Percentiles rank a stretch among this genome's conserved stretches.
Conservation (phyloP, 35 echinoderm and acorn worm genomes). For the Lytechinus variegatus region DNA sequence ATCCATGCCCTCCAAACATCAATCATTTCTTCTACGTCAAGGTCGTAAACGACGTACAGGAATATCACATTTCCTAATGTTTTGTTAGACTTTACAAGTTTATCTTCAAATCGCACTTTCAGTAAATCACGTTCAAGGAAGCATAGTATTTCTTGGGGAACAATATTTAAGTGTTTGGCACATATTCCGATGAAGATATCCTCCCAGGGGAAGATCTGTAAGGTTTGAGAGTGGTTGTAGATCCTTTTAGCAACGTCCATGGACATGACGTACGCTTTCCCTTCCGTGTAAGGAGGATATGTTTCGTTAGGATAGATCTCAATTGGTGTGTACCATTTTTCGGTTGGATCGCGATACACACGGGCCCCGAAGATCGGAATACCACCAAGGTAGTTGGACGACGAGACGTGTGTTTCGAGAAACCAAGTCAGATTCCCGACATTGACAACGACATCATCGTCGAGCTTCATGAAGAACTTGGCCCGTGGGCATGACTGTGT, state of each 20-base stretch:
- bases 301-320: slow-evolving; percentile 50
- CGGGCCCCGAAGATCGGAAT: slow-evolving; percentile 19
- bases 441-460: slow-evolving; percentile 83
- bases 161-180: slow-evolving; percentile 18
- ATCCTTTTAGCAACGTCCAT: slow-evolving; percentile 49
- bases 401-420: neutral
- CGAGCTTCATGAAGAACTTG: slow-evolving; percentile 83
- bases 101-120: neutral
- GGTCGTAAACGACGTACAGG: slow-evolving; percentile 24
- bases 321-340: slow-evolving; percentile 64
- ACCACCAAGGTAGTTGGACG: slow-evolving; percentile 25
- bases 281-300: slow-evolving; percentile 81
- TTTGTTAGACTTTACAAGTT: neutral
- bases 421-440: slow-evolving; percentile 54
- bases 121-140: neutral
- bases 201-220: slow-evolving; percentile 48
- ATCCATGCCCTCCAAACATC: slow-evolving; percentile 29
- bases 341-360: slow-evolving; percentile 30
- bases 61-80: neutral
- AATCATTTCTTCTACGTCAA: neutral
- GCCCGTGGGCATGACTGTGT: slow-evolving; percentile 64
- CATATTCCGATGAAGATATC: slow-evolving; percentile 59
- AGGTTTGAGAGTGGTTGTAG: neutral
- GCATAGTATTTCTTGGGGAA: neutral
- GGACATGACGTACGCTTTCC: slow-evolving; percentile 84